These are phyloP conservation scores for Pomacea canaliculata DNA, from an alignment of 2,888 invertebrate species.

Conservation along the genomic window DNA sequence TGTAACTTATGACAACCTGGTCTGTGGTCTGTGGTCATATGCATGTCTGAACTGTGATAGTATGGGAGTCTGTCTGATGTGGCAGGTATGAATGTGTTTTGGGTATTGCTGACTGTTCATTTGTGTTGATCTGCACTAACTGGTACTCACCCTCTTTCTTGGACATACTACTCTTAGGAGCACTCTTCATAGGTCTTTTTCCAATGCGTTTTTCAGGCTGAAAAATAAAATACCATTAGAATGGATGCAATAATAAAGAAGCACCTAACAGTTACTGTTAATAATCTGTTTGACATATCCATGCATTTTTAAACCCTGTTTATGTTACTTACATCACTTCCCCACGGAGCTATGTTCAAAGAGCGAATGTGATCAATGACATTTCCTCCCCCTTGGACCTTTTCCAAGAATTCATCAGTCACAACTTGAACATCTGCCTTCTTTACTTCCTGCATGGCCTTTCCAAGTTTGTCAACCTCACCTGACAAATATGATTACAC, in stretches of 20 bases:
- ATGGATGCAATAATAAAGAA: neutral
- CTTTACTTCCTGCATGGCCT: slow-evolving; percentile 78
- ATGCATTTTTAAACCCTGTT: too few species aligned
- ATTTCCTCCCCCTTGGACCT: slow-evolving; percentile 72
- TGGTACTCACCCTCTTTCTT: slow-evolving; percentile 43
- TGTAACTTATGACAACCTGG: too few species aligned
- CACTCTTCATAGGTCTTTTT: slow-evolving; percentile 43
- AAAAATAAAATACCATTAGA: slow-evolving; percentile 5
- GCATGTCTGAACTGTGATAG: too few species aligned
- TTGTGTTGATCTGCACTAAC: too few species aligned
- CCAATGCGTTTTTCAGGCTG: slow-evolving; percentile 49
- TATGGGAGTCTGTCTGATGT: too few species aligned
- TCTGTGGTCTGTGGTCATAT: too few species aligned
- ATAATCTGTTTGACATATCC: neutral
- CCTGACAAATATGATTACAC: slow-evolving; percentile 59
- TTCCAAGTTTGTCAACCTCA: slow-evolving; percentile 79
- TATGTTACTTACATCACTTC: slow-evolving; percentile 77
- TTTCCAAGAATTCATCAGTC: slow-evolving; percentile 77
- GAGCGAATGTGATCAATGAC: slow-evolving; percentile 78
- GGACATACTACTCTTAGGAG: slow-evolving; percentile 43
- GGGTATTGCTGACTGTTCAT: too few species aligned
- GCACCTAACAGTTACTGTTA: neutral
- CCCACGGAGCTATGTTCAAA: slow-evolving; percentile 86
- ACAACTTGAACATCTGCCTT: slow-evolving; percentile 84
- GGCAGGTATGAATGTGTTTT: too few species aligned